These are phyloP conservation scores for Alauda arvensis DNA, from an alignment of 2,797 vertebrate genomes.

Conservation along the genomic window DNA sequence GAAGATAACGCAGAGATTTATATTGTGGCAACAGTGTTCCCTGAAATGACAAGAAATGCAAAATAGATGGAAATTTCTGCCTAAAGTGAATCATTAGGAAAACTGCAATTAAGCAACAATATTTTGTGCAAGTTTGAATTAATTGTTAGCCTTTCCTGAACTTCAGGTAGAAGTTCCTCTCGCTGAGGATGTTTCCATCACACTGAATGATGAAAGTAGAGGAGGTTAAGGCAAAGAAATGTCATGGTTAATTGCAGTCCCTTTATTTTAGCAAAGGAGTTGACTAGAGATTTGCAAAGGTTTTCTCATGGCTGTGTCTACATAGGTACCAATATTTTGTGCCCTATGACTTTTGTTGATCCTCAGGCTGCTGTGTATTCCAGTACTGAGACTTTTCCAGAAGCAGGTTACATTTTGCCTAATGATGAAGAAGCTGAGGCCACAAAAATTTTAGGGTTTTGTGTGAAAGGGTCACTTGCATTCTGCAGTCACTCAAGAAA, in stretches of 20 bases:
- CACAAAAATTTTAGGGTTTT: neutral
- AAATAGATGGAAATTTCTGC: neutral
- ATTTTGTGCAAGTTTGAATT: neutral
- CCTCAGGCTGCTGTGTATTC: neutral
- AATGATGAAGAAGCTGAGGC: neutral
- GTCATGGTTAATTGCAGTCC: neutral
- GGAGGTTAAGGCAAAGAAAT: neutral
- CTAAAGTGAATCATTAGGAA: neutral
- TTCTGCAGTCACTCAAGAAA: neutral
- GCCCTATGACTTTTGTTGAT: neutral
- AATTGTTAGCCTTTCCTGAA: neutral
- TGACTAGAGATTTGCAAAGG: neutral
- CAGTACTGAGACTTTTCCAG: neutral
- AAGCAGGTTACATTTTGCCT: neutral
- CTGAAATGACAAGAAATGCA: neutral
- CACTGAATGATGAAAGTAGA: neutral
- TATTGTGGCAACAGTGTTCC: neutral
- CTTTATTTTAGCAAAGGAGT: neutral
- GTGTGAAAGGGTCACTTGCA: neutral
- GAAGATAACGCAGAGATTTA: neutral
- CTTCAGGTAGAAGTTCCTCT: neutral
- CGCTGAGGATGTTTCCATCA: neutral
- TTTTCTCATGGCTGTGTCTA: neutral
- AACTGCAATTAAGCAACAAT: neutral
- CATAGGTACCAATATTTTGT: neutral